These are phyloP conservation scores for Egretta garzetta DNA, from an alignment of 2,113 vertebrate genomes.

Conservation along the genomic window DNA sequence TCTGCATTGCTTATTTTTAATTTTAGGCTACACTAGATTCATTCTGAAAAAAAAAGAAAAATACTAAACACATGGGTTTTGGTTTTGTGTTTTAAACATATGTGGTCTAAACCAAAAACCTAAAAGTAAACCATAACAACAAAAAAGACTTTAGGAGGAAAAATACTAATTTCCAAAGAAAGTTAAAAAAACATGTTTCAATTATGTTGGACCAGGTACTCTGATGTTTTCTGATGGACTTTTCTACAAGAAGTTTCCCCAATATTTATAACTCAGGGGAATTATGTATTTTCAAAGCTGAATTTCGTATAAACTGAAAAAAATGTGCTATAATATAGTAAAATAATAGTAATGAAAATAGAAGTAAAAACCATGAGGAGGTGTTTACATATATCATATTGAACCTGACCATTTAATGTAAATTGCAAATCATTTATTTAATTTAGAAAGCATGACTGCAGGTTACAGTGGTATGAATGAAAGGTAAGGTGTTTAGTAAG, in stretches of 20 bases:
- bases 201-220: neutral
- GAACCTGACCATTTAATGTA: neutral
- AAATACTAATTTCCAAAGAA: neutral
- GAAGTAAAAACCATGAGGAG: neutral
- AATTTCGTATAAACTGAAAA: neutral
- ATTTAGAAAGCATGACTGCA: neutral
- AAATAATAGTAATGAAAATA: neutral
- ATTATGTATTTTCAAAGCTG: neutral
- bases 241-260: neutral
- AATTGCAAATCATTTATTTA: neutral
- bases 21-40: fast-evolving
- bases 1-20: neutral
- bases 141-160: neutral
- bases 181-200: neutral
- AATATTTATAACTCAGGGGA: neutral
- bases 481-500: neutral
- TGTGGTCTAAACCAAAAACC: neutral
- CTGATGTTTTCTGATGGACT: neutral
- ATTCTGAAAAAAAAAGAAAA: neutral
- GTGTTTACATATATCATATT: neutral
- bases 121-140: neutral
- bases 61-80: fast-evolving
- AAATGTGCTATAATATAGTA: neutral
- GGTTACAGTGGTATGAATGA: neutral
- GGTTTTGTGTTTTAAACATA: neutral